Base-by-base conservation (phyloP, 2,888 invertebrate species). In the Phortica magna region DNA sequence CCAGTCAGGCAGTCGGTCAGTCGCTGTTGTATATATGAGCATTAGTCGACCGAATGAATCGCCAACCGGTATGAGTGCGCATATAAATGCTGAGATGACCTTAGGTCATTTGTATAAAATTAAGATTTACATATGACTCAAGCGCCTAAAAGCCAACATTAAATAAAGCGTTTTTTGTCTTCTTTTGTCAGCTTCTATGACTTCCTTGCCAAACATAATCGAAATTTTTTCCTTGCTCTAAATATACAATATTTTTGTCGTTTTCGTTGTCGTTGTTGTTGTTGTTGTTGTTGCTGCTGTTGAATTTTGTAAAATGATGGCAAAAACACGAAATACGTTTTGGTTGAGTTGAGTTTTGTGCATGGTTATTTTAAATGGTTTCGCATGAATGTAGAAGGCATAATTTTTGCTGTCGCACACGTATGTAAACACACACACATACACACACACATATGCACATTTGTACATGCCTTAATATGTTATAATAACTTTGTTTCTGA, bases 71-170 rank as follows among this genome's bases (percentile, higher is more conserved):
- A 55, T 55, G 22, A 10, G 61, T 22, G 87, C 88, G 85, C 88
- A 86, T 86, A 88, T 86, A 86, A 86, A 86, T 88, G 88, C 86
- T 85, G 87, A 87, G 87, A 87, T 86, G 85, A 87, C 85, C 85
- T 86, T 75, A 81, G 88, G 85, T 86, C 85, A 86, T 86, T 86
- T 87, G 85, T 88, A 86, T 86, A 86, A 88, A 86, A 86, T 86
- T 86, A 86, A 86, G 85, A 88, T 86, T 85, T 84, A 85, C 88
- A 84, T 82, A 88, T 71, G 70, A 55, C 19, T 71, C 31, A 22
- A 71, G 17, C 53, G 70, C 70, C 70, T 71, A 71, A 71, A 71
- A 70, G 70, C 53, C 31, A 12, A 70, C 70, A 70, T 70, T 71
- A 71, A 53, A 71, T 53, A 71, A 71, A 71, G 19, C 9, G 14